These are phyloP conservation scores for Nymphalis io DNA, from an alignment of 1,140 invertebrate genomes.

Conservation along the genomic window DNA sequence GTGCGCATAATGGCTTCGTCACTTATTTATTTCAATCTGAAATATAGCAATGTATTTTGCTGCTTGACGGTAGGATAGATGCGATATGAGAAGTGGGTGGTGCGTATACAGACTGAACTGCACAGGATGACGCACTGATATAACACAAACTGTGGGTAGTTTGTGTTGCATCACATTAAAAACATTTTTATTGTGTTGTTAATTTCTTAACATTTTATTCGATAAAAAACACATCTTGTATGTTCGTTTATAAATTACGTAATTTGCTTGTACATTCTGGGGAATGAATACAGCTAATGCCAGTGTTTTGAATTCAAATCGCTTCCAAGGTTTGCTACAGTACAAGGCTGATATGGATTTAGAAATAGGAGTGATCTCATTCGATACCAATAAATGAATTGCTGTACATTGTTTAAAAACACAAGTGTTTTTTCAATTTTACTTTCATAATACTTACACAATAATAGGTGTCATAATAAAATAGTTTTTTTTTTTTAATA, in stretches of 20 bases:
- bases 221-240: not conserved
- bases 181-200: constrained; percentile 12
- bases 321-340: constrained; percentile 40
- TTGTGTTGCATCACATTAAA: too few relatives aligned
- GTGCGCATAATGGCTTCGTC: too few relatives aligned
- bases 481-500: constrained; percentile 26
- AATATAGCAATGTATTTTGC: too few relatives aligned
- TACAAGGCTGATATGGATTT: constrained; percentile 38
- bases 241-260: constrained; percentile 36
- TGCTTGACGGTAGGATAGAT: too few relatives aligned
- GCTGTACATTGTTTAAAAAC: constrained; percentile 3
- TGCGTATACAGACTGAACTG: too few relatives aligned
- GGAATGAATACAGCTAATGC: constrained; percentile 42
- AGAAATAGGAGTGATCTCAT: constrained; percentile 42
- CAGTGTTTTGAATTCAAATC: constrained; percentile 62
- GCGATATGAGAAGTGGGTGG: too few relatives aligned
- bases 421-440: not conserved
- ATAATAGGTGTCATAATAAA: too few relatives aligned
- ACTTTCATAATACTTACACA: too few relatives aligned
- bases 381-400: constrained; percentile 28
- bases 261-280: constrained; percentile 48
- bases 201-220: not conserved
- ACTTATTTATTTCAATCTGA: too few relatives aligned
- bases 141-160: too few relatives aligned
- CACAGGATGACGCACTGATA: too few relatives aligned